Percentiles rank a stretch among this genome's conserved stretches.
Conservation (phyloP, 2,888 invertebrate species). For the Crocallis elinguaria region DNA sequence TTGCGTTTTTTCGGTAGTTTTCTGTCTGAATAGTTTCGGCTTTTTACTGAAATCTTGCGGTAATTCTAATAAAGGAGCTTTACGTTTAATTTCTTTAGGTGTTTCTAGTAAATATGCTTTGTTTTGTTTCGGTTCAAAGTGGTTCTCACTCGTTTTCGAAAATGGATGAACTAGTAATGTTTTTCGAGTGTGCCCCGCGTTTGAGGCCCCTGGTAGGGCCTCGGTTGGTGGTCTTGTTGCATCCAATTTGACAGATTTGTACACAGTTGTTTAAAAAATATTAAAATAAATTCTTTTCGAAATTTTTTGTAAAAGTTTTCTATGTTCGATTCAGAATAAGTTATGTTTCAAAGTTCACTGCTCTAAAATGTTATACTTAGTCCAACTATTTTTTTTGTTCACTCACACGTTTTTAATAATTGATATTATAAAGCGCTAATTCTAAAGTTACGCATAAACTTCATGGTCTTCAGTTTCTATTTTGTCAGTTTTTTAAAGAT, state of each 20-base stretch:
- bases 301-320: no score
- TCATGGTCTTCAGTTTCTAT: no score
- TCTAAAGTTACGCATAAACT: no score
- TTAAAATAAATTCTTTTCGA: neutral
- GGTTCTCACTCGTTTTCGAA: conserved; percentile 39
- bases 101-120: conserved; percentile 71
- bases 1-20: conserved; percentile 12
- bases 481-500: no score
- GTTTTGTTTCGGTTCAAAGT: conserved; percentile 40
- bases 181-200: conserved; percentile 45
- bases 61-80: conserved; percentile 64
- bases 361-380: no score
- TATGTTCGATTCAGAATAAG: neutral
- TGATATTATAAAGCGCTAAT: no score
- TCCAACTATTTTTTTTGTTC: no score
- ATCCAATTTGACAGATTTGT: conserved; percentile 70
- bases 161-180: conserved; percentile 72
- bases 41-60: conserved; percentile 63
- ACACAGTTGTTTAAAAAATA: conserved; percentile 3
- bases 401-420: no score
- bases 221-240: conserved; percentile 47
- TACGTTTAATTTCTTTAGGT: conserved; percentile 69
- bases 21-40: conserved; percentile 56
- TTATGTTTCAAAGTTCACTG: neutral
- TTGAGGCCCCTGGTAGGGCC: conserved; percentile 74